These are phyloP conservation scores for Lucilia cuprina DNA, from an alignment of 1,140 invertebrate genomes.

Conservation along the genomic window DNA sequence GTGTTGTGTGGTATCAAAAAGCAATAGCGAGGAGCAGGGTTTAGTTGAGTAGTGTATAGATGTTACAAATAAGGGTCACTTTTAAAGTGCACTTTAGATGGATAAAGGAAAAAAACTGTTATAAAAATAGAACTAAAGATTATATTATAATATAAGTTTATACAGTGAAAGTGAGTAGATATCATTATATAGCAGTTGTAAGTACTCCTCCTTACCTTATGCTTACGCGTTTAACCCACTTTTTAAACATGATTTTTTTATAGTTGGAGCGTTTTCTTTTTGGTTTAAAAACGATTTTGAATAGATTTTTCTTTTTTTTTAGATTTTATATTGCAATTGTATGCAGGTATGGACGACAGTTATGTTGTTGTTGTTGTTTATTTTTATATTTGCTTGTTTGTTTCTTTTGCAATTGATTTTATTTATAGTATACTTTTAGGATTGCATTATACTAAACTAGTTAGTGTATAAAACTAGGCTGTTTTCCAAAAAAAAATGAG, in stretches of 20 bases:
- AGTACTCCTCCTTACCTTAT: constrained; percentile 53
- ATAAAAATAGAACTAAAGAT: not conserved
- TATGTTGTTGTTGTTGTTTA: not conserved
- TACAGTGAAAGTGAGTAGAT: too few species aligned
- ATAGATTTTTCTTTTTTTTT: too few species aligned
- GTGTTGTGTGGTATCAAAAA: too few species aligned
- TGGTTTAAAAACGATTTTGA: not conserved
- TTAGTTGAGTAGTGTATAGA: not conserved
- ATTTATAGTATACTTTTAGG: not conserved
- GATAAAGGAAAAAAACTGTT: not conserved
- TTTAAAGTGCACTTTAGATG: not conserved
- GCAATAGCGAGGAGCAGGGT: not conserved
- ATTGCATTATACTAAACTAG: not conserved
- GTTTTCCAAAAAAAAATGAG: not conserved
- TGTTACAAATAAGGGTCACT: not conserved
- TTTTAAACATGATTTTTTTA: constrained; percentile 52
- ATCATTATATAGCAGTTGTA: not conserved
- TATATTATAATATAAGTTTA: not conserved
- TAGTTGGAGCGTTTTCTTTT: too few species aligned
- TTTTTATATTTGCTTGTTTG: not conserved
- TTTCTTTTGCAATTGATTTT: constrained; percentile 2
- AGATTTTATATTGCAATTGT: not conserved
- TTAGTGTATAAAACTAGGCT: not conserved
- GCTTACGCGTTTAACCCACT: constrained; percentile 60
- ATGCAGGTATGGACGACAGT: not conserved